These are phyloP conservation scores for Cyrtodaria siliqua DNA, from an alignment of 2,888 invertebrate genomes.

Conservation along the genomic window DNA sequence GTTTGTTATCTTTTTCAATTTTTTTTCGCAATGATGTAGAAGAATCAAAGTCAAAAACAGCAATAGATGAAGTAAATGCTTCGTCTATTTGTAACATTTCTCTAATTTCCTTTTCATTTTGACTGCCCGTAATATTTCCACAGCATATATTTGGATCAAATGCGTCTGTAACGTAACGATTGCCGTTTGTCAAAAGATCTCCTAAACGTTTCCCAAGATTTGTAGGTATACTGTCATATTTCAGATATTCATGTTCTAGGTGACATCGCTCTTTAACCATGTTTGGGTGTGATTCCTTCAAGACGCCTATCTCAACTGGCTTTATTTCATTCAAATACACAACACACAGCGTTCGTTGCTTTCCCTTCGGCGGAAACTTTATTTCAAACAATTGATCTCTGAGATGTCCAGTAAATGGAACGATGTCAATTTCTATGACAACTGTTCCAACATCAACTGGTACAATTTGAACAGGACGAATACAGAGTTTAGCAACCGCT, in stretches of 20 bases:
- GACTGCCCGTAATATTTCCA: constrained; percentile 22
- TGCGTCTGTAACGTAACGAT: constrained; percentile 36
- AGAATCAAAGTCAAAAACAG: constrained; percentile 3
- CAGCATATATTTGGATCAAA: constrained; percentile 27
- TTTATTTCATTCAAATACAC: constrained; percentile 1
- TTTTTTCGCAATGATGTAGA: background rate
- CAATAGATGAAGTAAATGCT: background rate
- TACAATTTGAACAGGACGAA: constrained; percentile 23
- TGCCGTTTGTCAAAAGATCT: constrained; percentile 13
- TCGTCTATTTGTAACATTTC: background rate
- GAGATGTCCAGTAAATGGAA: constrained; percentile 13
- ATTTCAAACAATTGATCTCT: constrained; percentile 1
- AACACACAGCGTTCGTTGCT: constrained; percentile 8
- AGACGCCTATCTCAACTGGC: background rate
- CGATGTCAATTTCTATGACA: constrained; percentile 32
- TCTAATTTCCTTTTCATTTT: constrained; percentile 17
- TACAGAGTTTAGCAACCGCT: constrained; percentile 6
- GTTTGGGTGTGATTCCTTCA: background rate
- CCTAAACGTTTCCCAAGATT: no score
- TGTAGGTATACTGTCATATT: no score
- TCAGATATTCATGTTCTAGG: background rate
- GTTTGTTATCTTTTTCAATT: background rate
- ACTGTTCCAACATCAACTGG: constrained; percentile 11
- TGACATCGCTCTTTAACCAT: background rate
- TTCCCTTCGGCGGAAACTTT: constrained; percentile 30